A percentile compares a stretch with the other conserved stretches of the same genome.
phyloP scores from a whole-genome alignment of 1,140 invertebrate genomes.

The Hermetia illucens region DNA sequence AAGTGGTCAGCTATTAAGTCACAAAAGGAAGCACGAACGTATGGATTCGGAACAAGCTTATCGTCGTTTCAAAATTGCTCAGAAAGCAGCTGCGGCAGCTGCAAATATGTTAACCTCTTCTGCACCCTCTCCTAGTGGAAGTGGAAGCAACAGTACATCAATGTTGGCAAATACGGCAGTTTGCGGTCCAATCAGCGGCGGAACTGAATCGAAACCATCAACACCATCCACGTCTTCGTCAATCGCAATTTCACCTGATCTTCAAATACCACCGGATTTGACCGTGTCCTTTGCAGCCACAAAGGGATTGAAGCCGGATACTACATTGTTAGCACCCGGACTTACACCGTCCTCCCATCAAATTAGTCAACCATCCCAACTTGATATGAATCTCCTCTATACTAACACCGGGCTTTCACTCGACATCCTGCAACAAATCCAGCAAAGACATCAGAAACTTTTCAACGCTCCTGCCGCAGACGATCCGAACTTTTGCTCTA shows the following conservation, averaged over 20 bases:
- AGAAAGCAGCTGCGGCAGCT: too few species aligned
- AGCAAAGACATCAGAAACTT: not conserved
- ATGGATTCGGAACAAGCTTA: slow-evolving; percentile 77
- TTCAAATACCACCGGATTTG: not conserved
- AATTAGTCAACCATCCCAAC: not conserved
- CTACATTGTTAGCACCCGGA: not conserved
- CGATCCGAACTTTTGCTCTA: not conserved
- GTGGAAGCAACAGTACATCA: too few species aligned
- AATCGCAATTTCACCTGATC: not conserved
- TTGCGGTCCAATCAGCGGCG: too few species aligned
- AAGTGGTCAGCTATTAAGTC: slow-evolving; percentile 91
- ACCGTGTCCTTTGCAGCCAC: not conserved
- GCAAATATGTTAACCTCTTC: too few species aligned
- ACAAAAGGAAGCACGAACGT: slow-evolving; percentile 93
- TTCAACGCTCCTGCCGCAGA: not conserved
- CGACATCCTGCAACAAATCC: slow-evolving; percentile 5
- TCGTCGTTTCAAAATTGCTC: slow-evolving; percentile 51
- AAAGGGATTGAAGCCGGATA: not conserved
- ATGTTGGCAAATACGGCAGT: too few species aligned
- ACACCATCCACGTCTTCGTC: not conserved
- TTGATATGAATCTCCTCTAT: not conserved
- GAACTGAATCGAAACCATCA: not conserved
- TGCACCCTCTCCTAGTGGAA: too few species aligned
- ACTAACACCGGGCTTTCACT: not conserved
- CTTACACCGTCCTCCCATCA: too few species aligned